These are phyloP conservation scores for Falco punctatus DNA, from an alignment of 2,113 vertebrate genomes.

Conservation along the genomic window DNA sequence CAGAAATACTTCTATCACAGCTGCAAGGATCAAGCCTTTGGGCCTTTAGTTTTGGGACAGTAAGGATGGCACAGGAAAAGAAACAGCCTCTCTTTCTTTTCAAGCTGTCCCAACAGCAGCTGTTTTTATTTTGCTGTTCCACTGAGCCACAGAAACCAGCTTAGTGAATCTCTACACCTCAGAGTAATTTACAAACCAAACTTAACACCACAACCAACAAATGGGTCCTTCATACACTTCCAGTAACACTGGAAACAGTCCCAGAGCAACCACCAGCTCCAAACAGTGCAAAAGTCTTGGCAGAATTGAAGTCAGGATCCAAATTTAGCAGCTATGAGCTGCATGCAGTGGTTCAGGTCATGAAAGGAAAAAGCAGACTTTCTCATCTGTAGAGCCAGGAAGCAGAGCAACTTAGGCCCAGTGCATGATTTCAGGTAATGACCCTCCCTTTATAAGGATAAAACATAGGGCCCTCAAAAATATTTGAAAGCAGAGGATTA, in stretches of 20 bases:
- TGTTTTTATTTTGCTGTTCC: background rate
- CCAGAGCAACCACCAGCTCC: slow-evolving; percentile 11
- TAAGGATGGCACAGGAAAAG: background rate
- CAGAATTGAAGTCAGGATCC: slow-evolving; percentile 17
- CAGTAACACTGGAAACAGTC: slow-evolving; percentile 31
- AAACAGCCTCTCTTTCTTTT: background rate
- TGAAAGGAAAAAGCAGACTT: slow-evolving; percentile 8
- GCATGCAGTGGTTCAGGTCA: background rate
- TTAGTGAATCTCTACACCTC: background rate
- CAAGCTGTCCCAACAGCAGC: background rate
- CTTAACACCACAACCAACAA: slow-evolving; percentile 10
- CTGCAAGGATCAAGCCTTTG: background rate
- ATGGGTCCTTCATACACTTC: slow-evolving; percentile 5
- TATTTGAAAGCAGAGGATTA: background rate
- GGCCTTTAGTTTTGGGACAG: background rate
- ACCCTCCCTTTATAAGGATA: background rate
- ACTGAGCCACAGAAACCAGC: background rate
- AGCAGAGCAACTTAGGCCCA: background rate
- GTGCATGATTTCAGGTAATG: background rate
- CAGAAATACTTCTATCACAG: background rate
- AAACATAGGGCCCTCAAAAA: background rate
- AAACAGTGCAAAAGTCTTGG: background rate
- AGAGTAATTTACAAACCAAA: slow-evolving; percentile 25
- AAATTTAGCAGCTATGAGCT: slow-evolving; percentile 25
- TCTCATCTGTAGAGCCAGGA: background rate